Conservation (phyloP, 2,888 invertebrate genomes). For the Parascotia fuliginaria region DNA sequence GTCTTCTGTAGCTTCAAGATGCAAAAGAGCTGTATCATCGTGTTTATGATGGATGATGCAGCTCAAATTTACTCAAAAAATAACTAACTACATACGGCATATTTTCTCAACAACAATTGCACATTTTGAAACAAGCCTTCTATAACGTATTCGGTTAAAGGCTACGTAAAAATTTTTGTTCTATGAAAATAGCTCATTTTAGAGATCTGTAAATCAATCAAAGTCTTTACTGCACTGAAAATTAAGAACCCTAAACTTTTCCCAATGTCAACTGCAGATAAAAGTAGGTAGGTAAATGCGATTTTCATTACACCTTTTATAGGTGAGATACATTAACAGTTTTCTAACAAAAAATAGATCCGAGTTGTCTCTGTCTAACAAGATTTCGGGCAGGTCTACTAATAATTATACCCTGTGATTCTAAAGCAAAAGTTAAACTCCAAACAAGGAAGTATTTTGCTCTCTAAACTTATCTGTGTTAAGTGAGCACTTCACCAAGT, state of each 20-base stretch:
- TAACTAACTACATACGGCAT: background rate
- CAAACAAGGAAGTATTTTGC: slow-evolving; percentile 63
- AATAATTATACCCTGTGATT: slow-evolving; percentile 53
- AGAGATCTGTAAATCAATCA: slow-evolving; percentile 11
- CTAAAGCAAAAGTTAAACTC: slow-evolving; percentile 46
- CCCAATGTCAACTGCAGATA: background rate
- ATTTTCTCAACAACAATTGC: background rate
- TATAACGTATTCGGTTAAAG: too few relatives aligned
- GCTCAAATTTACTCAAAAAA: background rate
- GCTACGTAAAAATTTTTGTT: slow-evolving; percentile 1
- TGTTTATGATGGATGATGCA: background rate
- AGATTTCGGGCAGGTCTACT: slow-evolving; percentile 31
- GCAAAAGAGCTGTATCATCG: background rate
- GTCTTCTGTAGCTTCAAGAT: background rate
- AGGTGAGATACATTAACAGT: slow-evolving; percentile 37
- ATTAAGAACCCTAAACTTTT: slow-evolving; percentile 34
- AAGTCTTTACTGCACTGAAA: slow-evolving; percentile 34
- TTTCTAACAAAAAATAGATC: slow-evolving; percentile 46
- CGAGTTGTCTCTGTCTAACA: slow-evolving; percentile 39
- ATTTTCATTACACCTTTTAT: slow-evolving; percentile 39
- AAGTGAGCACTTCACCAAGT: slow-evolving; percentile 51
- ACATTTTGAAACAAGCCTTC: too few relatives aligned
- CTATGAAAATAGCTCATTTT: background rate
- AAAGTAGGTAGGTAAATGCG: too few relatives aligned
- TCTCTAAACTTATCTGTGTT: slow-evolving; percentile 64